Evolutionary conservation across 2,797 vertebrate species (phyloP).

Genomic region (Echeneis naucrates): DNA sequence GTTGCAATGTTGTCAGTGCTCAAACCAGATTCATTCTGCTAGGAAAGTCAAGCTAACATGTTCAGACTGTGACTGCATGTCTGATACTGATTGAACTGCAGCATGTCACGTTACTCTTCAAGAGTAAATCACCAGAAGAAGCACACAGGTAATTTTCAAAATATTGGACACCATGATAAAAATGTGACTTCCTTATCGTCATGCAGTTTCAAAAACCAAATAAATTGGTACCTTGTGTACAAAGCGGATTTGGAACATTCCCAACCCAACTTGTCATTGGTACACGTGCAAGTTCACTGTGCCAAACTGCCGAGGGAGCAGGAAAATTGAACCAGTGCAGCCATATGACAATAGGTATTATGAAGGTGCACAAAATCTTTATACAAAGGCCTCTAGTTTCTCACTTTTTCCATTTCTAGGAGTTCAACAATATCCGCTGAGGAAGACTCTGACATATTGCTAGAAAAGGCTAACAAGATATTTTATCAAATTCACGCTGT

Average conservation of each 20-base stretch:
- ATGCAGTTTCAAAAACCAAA: neutral
- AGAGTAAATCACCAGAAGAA: neutral
- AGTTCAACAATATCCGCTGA: neutral
- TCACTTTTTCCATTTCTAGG: neutral
- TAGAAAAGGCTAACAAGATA: neutral
- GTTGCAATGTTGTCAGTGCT: constrained; percentile 5
- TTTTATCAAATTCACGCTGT: neutral
- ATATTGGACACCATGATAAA: neutral
- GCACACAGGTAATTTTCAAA: neutral
- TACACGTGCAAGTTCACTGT: neutral
- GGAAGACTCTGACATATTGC: neutral
- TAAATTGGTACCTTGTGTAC: neutral
- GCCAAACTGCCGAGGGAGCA: neutral
- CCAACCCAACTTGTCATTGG: neutral
- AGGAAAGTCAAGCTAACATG: constrained; percentile 11
- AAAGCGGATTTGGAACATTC: neutral
- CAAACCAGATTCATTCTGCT: constrained; percentile 22
- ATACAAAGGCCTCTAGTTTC: neutral
- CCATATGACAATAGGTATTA: neutral
- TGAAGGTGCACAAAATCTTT: no score
- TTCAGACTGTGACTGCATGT: constrained; percentile 18
- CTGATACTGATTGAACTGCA: neutral
- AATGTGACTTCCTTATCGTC: neutral
- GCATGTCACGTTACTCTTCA: neutral
- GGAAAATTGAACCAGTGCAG: neutral